Evolutionary conservation across 2,888 invertebrate species (phyloP), one percentile per base, ranked within the genome.

Genomic region (Drosophila ustulata): DNA sequence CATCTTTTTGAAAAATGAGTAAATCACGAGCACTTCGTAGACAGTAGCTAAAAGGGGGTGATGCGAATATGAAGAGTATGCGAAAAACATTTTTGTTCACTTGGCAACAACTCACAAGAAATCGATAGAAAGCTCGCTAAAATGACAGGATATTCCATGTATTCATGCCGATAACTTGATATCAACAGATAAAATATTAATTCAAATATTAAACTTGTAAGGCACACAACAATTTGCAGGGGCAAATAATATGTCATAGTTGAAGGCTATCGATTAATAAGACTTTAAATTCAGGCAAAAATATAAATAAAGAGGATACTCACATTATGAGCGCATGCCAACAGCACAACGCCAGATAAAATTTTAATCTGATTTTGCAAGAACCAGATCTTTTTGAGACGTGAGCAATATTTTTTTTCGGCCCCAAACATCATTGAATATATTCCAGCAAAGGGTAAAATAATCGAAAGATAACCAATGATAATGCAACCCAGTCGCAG

Each of bases 161-260:
- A 28, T 57, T 37, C 1, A 9, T 18, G 18, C 18, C 18, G 18
- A 18, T 1, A 1, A n/a, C 47, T 49, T 1, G 56, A 45, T 18
- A 74, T 26, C 18, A 57, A 1, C 11, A 83, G 41, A 41, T 78
- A 76, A 25, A 65, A 71, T 1, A 65, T n/a, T 45, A 78, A 41
- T 46, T 82, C 80, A 4, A 78, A 0, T 4, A 82, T 73, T 9
- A 82, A 53, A 9, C 71, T 69, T 1, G 4, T 3, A 0, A 83
- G 23, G 26, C 73, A 71, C 1, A 68, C 28, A 4, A 83, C 71
- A 37, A 80, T 66, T 39, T 78, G 76, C 4, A 85, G 13, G 0
- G 82, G 82, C 1, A 82, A 7, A 6, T 74, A 18, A 23, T 34
- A 50, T 3, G 43, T 37, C 0, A 66, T 32, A 11, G 50, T 9